Evolutionary conservation across 2,888 invertebrate species (phyloP).

Genomic region (Euzetes globulus): DNA sequence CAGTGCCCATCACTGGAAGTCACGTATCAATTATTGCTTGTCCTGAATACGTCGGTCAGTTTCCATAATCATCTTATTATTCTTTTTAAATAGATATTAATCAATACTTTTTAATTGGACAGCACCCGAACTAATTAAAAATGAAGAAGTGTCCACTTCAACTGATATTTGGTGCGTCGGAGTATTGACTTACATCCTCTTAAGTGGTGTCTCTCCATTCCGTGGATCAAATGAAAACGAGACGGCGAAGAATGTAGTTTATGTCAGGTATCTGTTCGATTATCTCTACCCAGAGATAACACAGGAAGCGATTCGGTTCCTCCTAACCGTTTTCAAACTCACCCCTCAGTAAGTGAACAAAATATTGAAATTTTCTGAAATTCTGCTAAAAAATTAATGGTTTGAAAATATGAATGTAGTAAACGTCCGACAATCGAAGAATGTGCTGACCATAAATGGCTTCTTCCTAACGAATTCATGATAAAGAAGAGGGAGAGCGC

Average conservation of each 20-base stretch:
- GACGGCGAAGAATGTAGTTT: constrained; percentile 81
- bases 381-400: constrained; percentile 27
- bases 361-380: constrained; percentile 13
- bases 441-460: constrained; percentile 92
- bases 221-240: constrained; percentile 70
- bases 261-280: constrained; percentile 85
- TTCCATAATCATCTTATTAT: neutral
- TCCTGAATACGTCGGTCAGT: constrained; percentile 54
- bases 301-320: constrained; percentile 83
- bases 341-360: constrained; percentile 65
- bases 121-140: constrained; percentile 81
- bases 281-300: constrained; percentile 88
- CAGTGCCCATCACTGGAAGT: constrained; percentile 69
- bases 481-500: constrained; percentile 82
- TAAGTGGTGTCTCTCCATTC: constrained; percentile 90
- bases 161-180: constrained; percentile 96
- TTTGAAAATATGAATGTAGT: constrained; percentile 50
- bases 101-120: constrained; percentile 42
- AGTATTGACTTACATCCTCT: constrained; percentile 77
- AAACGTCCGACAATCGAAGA: constrained; percentile 91
- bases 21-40: constrained; percentile 49
- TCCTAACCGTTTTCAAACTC: constrained; percentile 90
- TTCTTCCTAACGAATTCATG: constrained; percentile 84
- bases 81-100: constrained; percentile 34
- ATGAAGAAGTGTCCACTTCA: constrained; percentile 78